Evolutionary conservation across 1,140 invertebrate genomes (phyloP).

Genomic region (Bombus ignitus): DNA sequence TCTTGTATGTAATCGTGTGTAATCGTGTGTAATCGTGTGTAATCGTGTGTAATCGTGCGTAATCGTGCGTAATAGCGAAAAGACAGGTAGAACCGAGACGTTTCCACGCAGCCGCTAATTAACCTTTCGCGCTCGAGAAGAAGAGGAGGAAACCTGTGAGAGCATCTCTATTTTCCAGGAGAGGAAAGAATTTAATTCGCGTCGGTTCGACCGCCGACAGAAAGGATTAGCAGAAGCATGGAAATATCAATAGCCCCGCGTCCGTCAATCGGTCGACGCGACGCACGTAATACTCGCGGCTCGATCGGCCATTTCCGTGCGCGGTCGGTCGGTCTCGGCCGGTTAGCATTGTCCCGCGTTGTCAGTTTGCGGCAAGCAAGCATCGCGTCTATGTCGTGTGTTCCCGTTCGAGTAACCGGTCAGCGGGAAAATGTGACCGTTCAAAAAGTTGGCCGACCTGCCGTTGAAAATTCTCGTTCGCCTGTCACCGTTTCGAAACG

Average conservation of each 20-base stretch:
- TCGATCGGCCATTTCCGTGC: conserved; percentile 72
- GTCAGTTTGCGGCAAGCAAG: conserved; percentile 77
- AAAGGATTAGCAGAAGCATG: conserved; percentile 49
- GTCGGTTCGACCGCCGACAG: conserved; percentile 37
- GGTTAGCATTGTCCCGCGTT: conserved; percentile 70
- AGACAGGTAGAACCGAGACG: no score
- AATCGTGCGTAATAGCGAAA: no score
- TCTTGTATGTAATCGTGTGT: no score
- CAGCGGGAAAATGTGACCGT: conserved; percentile 64
- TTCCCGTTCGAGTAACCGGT: not conserved
- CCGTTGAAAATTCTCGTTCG: not conserved
- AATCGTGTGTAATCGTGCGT: no score
- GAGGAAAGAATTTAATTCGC: conserved; percentile 31
- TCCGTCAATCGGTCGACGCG: conserved; percentile 64
- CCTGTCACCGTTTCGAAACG: not conserved
- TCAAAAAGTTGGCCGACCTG: conserved; percentile 30
- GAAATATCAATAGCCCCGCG: conserved; percentile 62
- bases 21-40: no score
- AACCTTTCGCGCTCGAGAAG: not conserved
- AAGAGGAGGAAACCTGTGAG: not conserved
- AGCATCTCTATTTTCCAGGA: no score
- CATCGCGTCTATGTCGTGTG: conserved; percentile 64
- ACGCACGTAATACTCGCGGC: conserved; percentile 58
- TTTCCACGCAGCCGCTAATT: not conserved
- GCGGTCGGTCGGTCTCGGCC: conserved; percentile 68